phyloP scores from a whole-genome alignment of 1,140 invertebrate species.

The Elysia chlorotica region DNA sequence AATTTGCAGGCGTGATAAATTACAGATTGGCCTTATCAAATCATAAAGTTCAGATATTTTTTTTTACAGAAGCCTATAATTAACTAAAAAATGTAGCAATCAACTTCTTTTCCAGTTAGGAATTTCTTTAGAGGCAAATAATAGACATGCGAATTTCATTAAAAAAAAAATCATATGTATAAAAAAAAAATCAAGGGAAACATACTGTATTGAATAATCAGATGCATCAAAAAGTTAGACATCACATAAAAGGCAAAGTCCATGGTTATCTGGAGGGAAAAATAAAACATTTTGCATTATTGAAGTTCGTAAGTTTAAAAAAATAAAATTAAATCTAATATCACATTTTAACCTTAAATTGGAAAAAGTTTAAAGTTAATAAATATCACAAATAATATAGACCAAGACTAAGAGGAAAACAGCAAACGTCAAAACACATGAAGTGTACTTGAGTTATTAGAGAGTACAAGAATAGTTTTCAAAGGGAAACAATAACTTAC shows the following conservation, averaged over 20 bases:
- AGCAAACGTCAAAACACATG: neutral
- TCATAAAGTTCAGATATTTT: neutral
- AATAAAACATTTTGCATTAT: neutral
- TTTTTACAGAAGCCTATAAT: neutral
- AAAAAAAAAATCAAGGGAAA: neutral
- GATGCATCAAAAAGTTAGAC: conserved; percentile 18
- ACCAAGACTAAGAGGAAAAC: no score
- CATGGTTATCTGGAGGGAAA: conserved; percentile 15
- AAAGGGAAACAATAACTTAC: no score
- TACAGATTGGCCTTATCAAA: neutral
- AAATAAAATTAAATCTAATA: no score
- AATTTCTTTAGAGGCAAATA: neutral
- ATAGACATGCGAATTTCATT: neutral
- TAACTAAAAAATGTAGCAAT: neutral
- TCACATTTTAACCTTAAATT: no score
- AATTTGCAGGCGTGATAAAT: neutral
- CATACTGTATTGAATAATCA: conserved; percentile 24
- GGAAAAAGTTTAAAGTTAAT: no score
- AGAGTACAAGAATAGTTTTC: no score
- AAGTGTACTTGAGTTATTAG: no score
- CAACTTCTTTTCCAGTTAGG: no score
- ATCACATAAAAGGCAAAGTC: conserved; percentile 23
- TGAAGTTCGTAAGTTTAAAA: no score
- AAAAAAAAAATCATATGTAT: neutral
- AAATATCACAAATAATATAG: no score